Percentiles rank a stretch among this genome's conserved stretches.
Conservation (phyloP, 1,140 invertebrate species). For the Euglossa dilemma region DNA sequence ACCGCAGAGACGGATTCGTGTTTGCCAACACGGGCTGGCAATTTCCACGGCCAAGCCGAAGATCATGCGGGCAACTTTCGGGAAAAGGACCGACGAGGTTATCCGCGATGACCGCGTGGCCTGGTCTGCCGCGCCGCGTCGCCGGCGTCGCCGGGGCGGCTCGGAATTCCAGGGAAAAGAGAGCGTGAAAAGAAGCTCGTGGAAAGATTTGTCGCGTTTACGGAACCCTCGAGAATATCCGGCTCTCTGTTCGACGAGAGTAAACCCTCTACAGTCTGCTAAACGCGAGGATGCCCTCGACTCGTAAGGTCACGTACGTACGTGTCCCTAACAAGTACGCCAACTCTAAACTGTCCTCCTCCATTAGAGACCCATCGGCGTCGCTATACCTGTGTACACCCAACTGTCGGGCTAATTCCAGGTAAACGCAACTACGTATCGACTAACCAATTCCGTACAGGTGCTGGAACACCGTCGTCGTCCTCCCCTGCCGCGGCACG, state of each 20-base stretch:
- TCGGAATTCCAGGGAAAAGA: neutral
- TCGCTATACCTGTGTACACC: slow-evolving; percentile 54
- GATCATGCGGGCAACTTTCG: neutral
- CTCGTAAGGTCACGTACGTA: slow-evolving; percentile 38
- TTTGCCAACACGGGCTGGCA: neutral
- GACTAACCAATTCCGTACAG: slow-evolving; percentile 65
- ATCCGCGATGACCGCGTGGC: no score
- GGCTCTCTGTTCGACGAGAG: neutral
- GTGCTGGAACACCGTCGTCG: slow-evolving; percentile 52
- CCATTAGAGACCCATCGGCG: slow-evolving; percentile 62
- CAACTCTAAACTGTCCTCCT: slow-evolving; percentile 55
- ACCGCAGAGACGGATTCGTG: neutral
- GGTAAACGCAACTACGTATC: slow-evolving; percentile 68
- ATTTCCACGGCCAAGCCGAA: neutral
- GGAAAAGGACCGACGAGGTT: no score
- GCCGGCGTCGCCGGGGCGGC: no score
- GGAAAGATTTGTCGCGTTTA: slow-evolving; percentile 13
- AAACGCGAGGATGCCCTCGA: slow-evolving; percentile 22
- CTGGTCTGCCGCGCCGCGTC: no score
- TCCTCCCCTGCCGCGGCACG: slow-evolving; percentile 31
- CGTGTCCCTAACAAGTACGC: slow-evolving; percentile 53
- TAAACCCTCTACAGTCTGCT: neutral
- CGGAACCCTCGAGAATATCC: slow-evolving; percentile 14
- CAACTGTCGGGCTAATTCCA: slow-evolving; percentile 68
- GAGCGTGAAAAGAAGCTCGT: neutral